phyloP scores from a whole-genome alignment of 2,888 invertebrate species.

The Crepidodera aurea region DNA sequence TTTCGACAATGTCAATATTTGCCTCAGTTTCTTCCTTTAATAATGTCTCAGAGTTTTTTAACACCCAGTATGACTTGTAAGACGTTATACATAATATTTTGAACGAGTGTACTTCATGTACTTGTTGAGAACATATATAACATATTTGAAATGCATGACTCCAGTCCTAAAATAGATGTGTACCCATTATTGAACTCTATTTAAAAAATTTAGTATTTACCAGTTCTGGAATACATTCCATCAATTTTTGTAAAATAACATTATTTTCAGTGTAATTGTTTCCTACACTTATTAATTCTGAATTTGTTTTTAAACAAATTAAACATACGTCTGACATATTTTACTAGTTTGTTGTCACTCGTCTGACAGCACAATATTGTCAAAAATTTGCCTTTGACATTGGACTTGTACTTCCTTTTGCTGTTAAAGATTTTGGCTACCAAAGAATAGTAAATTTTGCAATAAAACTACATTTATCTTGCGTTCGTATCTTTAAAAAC shows the following conservation, averaged over 20 bases:
- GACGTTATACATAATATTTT: constrained; percentile 51
- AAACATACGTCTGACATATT: constrained; percentile 40
- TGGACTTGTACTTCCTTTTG: too few relatives aligned
- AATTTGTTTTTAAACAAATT: constrained; percentile 41
- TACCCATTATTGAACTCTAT: too few relatives aligned
- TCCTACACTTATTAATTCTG: constrained; percentile 37
- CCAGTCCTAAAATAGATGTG: constrained; percentile 48
- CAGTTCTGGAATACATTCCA: constrained; percentile 51
- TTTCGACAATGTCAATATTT: not conserved
- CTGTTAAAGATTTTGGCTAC: too few relatives aligned
- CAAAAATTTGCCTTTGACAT: too few relatives aligned
- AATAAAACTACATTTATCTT: too few relatives aligned
- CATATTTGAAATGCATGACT: constrained; percentile 46
- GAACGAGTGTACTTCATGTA: constrained; percentile 50
- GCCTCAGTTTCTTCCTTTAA: constrained; percentile 14
- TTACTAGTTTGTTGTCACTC: too few relatives aligned
- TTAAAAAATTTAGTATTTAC: constrained; percentile 44
- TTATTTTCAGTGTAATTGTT: constrained; percentile 35
- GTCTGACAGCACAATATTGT: too few relatives aligned
- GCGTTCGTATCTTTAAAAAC: too few relatives aligned
- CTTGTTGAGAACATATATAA: constrained; percentile 43
- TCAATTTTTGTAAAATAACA: constrained; percentile 44
- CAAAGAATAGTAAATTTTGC: too few relatives aligned
- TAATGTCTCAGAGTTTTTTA: constrained; percentile 18
- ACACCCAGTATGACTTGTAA: constrained; percentile 30